Percentiles rank a stretch among this genome's conserved stretches.
Evolutionary conservation across 2,113 vertebrate species (phyloP).

Genomic region (Eudyptes chrysolophus): DNA sequence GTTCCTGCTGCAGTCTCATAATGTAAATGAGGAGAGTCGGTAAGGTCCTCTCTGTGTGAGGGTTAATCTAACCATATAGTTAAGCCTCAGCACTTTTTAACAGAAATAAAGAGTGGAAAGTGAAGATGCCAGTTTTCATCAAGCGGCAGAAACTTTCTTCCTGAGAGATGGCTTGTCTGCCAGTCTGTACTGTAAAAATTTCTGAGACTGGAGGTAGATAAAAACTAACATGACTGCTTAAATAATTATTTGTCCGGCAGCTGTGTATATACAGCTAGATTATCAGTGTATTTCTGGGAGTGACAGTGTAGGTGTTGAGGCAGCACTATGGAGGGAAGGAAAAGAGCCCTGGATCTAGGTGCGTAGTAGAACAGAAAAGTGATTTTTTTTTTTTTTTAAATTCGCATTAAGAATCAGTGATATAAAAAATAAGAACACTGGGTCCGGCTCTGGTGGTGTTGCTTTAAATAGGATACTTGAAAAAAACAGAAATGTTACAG

Average conservation of each 20-base stretch:
- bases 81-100: background rate
- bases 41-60: accelerated
- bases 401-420: background rate
- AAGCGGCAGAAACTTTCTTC: background rate
- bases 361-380: background rate
- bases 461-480: background rate
- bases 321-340: accelerated
- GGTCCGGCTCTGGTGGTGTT: background rate
- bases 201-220: background rate
- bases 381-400: background rate
- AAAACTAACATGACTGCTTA: background rate
- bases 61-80: no score
- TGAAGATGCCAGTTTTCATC: accelerated
- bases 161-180: background rate
- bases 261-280: accelerated
- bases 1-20: background rate
- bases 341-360: background rate
- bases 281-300: background rate
- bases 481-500: background rate
- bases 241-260: background rate
- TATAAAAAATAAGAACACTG: background rate
- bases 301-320: background rate
- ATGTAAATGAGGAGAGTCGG: background rate
- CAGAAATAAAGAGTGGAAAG: background rate
- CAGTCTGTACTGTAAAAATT: accelerated